Percentiles rank a stretch among this genome's conserved stretches.
These are phyloP conservation scores for Altica lythri DNA, from an alignment of 2,888 invertebrate species.

Conservation along the genomic window DNA sequence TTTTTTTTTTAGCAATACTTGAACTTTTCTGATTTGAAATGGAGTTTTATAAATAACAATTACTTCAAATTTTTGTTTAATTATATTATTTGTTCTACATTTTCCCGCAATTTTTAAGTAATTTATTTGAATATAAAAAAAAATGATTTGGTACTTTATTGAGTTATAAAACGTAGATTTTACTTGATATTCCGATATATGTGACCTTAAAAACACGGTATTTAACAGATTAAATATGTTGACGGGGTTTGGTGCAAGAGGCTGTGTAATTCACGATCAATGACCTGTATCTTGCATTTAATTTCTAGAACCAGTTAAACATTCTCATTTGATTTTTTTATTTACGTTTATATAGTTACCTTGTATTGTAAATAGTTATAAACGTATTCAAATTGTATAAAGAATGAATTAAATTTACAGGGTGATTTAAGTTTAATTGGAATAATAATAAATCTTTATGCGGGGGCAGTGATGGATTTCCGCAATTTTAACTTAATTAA, in stretches of 20 bases:
- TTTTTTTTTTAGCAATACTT: no score
- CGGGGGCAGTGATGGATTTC: no score
- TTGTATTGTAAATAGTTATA: conserved; percentile 7
- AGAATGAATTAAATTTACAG: no score
- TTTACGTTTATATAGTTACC: conserved; percentile 7
- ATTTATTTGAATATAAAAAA: neutral
- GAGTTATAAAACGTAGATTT: neutral
- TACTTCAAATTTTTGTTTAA: no score
- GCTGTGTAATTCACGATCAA: conserved; percentile 8
- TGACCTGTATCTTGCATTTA: conserved; percentile 19
- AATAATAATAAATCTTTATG: no score
- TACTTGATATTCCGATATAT: neutral
- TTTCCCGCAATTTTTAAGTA: neutral
- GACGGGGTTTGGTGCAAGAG: conserved; percentile 2
- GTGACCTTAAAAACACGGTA: neutral
- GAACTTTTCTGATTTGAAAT: no score
- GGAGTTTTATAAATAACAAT: no score
- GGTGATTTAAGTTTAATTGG: no score
- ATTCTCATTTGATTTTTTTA: conserved; percentile 14
- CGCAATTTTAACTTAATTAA: no score
- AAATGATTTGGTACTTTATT: neutral
- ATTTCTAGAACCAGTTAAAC: conserved; percentile 19
- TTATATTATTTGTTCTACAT: neutral
- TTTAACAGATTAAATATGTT: neutral
- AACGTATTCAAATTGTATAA: no score